These are phyloP conservation scores for Melieria omissa DNA, from an alignment of 2,888 invertebrate genomes.

Conservation along the genomic window DNA sequence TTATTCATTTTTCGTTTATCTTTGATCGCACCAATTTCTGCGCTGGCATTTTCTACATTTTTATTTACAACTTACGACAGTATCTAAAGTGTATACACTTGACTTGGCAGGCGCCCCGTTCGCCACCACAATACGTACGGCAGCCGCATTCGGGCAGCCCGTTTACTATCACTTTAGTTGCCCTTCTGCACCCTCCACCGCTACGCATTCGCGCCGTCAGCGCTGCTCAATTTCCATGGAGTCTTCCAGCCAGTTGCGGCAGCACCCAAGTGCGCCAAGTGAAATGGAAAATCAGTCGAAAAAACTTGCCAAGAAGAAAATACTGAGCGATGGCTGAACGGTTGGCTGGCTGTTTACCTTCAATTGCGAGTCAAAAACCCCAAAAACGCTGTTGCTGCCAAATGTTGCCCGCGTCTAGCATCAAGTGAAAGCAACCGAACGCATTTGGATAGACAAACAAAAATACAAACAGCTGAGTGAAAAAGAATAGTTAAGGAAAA, in stretches of 20 bases:
- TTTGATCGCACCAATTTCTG: slow-evolving; percentile 52
- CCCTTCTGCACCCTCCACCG: not conserved
- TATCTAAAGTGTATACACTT: slow-evolving; percentile 61
- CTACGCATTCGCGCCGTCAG: not conserved
- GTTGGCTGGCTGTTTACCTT: too few relatives aligned
- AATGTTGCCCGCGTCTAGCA: too few relatives aligned
- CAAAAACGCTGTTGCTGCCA: too few relatives aligned
- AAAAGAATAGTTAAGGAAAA: not conserved
- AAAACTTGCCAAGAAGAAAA: not conserved
- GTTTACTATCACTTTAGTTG: not conserved
- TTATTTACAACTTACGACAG: slow-evolving; percentile 53
- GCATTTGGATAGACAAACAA: too few relatives aligned
- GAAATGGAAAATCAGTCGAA: slow-evolving; percentile 51
- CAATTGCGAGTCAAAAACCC: too few relatives aligned
- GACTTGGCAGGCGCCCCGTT: slow-evolving; percentile 50
- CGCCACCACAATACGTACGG: not conserved
- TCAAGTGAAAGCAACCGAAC: too few relatives aligned
- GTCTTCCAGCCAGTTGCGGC: not conserved
- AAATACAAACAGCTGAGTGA: too few relatives aligned
- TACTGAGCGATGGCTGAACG: slow-evolving; percentile 10
- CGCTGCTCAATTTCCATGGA: not conserved
- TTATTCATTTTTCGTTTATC: slow-evolving; percentile 48
- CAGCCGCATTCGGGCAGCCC: not conserved
- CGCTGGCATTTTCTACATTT: slow-evolving; percentile 43
- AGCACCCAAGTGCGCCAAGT: not conserved